Conservation (phyloP, 2,888 invertebrate genomes). For the Gasteruption jaculator region DNA sequence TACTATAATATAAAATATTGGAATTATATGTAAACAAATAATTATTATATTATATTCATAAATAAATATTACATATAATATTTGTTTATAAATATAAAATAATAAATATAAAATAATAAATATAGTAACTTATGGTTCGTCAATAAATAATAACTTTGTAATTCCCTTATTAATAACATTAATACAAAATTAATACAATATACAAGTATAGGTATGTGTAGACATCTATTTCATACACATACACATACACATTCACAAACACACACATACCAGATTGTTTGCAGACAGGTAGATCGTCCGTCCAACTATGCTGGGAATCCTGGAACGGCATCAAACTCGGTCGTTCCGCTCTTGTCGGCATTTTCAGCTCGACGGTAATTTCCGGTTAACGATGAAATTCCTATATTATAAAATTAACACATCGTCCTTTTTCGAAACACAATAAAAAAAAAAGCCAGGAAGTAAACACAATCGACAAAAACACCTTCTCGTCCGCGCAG, state of each 20-base stretch:
- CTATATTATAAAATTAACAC: too few relatives aligned
- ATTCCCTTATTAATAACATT: too few relatives aligned
- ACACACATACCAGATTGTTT: slow-evolving; percentile 62
- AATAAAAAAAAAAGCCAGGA: too few relatives aligned
- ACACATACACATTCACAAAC: slow-evolving; percentile 4
- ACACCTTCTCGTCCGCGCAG: too few relatives aligned
- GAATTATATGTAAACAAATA: not conserved
- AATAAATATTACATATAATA: not conserved
- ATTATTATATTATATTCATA: slow-evolving; percentile 1
- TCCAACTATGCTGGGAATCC: slow-evolving; percentile 62
- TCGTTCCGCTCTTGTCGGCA: slow-evolving; percentile 45
- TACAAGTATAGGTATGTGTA: not conserved
- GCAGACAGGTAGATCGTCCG: slow-evolving; percentile 83
- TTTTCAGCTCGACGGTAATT: too few relatives aligned
- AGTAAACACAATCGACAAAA: too few relatives aligned
- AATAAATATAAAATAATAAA: not conserved
- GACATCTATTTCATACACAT: not conserved
- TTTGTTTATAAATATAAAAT: not conserved
- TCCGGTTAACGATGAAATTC: too few relatives aligned
- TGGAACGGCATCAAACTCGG: slow-evolving; percentile 45
- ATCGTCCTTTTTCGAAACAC: too few relatives aligned
- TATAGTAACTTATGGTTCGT: not conserved
- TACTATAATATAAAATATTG: slow-evolving; percentile 7
- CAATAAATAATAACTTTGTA: too few relatives aligned
- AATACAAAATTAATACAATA: not conserved